Base-by-base conservation (phyloP, 1,140 invertebrate species). In the Papilio polyxenes region DNA sequence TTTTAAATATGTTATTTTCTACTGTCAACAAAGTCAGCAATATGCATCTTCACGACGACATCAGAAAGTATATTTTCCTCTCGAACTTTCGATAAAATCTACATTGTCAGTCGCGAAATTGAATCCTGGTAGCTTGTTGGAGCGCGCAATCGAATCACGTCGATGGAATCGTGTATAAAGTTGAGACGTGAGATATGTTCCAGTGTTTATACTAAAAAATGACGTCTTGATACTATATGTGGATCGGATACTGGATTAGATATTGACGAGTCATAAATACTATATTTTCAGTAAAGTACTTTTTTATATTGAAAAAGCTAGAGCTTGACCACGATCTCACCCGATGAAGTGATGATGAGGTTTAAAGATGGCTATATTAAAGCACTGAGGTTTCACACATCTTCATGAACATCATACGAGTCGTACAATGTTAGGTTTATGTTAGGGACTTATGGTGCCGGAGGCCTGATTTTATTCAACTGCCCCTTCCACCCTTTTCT, bases 41-140 rank as follows among this genome's bases (percentile, higher is more conserved):
- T 72, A 72, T 72, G 65, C 65, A 72, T 72, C 62, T 11, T 65
- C 65, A 37, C 65, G 65, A 40, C 31, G 31, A 31, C 65, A 31
- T 37, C 65, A 13, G 65, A 72, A 15, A 72, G 65, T 72, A 72
- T 72, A 72, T 72, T 72, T 40, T 72, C 65, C 65, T 65, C 62
- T 72, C 31, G 65, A 72, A 72, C 65, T 72, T 72, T 72, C 65
- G 65, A 72, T 72, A 72, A 72, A 72, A 72, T 72, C 65, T 37
- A 72, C 65, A 72, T 72, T 72, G 31, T 72, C 65, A 72, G 65
- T 72, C 23, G 11, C 65, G 65, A 72, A 72, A 72, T 72, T 72
- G 65, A 72, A 72, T 72, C 65, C 65, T 72, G 11, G 65, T 65
- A 65, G 62, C 65, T 72, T 72, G 23, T 37, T 37, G 31, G 65